These are phyloP conservation scores for Butorides virescens DNA, from an alignment of 2,113 vertebrate species.

Conservation along the genomic window DNA sequence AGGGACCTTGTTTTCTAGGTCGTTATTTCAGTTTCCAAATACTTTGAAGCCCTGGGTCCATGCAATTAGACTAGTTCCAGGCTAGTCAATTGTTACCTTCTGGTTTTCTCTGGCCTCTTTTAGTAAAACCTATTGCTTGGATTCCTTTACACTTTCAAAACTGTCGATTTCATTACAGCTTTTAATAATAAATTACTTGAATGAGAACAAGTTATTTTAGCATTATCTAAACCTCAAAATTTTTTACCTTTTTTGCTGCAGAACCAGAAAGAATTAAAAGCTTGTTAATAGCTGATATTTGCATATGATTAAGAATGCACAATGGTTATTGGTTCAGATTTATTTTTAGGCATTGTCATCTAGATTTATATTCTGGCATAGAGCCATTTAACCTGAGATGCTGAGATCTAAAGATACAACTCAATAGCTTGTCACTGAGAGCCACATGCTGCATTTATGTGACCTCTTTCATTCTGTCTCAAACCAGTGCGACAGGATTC, in stretches of 20 bases:
- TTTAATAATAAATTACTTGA: neutral
- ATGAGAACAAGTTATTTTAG: neutral
- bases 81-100: neutral
- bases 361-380: neutral
- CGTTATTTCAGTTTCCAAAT: neutral
- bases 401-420: neutral
- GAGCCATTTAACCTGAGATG: neutral
- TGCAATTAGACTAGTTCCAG: neutral
- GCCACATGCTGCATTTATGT: neutral
- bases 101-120: neutral
- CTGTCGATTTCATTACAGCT: neutral
- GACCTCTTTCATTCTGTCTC: slow-evolving; percentile 10
- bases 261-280: neutral
- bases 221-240: neutral
- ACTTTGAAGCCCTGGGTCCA: neutral
- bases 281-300: neutral
- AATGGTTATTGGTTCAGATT: neutral
- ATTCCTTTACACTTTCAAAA: neutral
- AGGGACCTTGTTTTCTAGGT: neutral
- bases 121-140: neutral
- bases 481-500: neutral
- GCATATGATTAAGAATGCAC: neutral
- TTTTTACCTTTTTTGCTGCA: neutral
- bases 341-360: neutral
- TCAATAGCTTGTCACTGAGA: neutral